Evolutionary conservation across 2,888 invertebrate species (phyloP).

Genomic region (Ecdyonurus torrentis): DNA sequence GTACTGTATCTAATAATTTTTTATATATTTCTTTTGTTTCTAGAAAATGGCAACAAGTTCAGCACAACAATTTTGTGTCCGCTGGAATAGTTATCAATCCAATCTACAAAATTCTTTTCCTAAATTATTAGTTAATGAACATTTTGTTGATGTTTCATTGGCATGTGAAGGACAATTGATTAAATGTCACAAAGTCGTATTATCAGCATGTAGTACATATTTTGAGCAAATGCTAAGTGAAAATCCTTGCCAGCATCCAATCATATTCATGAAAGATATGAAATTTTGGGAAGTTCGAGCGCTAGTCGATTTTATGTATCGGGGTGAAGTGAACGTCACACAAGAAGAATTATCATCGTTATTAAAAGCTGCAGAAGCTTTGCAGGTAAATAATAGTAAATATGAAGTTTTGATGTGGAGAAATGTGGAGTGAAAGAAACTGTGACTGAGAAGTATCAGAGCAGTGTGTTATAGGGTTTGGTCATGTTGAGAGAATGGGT

Average conservation of each 20-base stretch:
- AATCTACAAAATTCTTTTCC: conserved; percentile 23
- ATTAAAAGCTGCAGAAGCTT: conserved; percentile 65
- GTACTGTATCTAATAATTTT: too few species aligned
- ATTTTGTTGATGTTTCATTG: conserved; percentile 24
- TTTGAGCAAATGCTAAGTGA: conserved; percentile 18
- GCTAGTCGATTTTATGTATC: conserved; percentile 79
- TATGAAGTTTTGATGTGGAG: background rate
- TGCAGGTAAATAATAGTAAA: conserved; percentile 32
- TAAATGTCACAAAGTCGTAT: conserved; percentile 23
- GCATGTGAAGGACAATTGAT: conserved; percentile 25
- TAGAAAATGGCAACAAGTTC: too few species aligned
- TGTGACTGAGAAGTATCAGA: too few species aligned
- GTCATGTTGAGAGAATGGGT: too few species aligned
- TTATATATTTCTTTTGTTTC: too few species aligned
- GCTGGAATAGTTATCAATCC: conserved; percentile 25
- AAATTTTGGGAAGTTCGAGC: conserved; percentile 71
- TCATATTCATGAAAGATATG: conserved; percentile 65
- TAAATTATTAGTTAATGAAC: conserved; percentile 20
- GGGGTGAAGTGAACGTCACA: conserved; percentile 74
- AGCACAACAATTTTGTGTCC: conserved; percentile 32
- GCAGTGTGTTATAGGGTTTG: too few species aligned
- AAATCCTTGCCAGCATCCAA: conserved; percentile 17
- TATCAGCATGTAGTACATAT: conserved; percentile 20
- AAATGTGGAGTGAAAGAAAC: background rate
- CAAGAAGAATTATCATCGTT: conserved; percentile 67